Conservation (phyloP, 2,797 vertebrate species). For the Chrosomus eos region DNA sequence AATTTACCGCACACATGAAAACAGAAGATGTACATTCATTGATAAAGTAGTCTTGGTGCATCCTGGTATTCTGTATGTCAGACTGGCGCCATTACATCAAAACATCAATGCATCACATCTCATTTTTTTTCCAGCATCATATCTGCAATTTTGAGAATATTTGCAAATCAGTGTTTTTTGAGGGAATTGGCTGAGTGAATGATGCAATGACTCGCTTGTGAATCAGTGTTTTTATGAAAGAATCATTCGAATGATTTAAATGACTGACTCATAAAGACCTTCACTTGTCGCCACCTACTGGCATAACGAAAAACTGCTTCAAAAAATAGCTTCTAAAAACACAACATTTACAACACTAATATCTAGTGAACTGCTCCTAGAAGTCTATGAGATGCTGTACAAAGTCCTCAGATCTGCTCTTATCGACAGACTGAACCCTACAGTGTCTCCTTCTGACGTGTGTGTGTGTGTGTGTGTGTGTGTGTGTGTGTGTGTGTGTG, state of each 20-base stretch:
- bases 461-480: constrained; percentile 5
- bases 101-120: background rate
- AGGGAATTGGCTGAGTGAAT: background rate
- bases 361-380: background rate
- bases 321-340: background rate
- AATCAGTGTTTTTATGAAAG: background rate
- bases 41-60: background rate
- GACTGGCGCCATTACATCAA: background rate
- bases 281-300: background rate
- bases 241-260: background rate
- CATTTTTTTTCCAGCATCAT: no score
- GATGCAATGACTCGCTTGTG: background rate
- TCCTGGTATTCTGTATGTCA: background rate
- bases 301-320: background rate
- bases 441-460: background rate
- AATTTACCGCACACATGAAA: background rate
- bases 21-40: background rate
- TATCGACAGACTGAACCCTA: constrained; percentile 3
- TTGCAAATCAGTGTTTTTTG: background rate
- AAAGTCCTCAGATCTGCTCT: constrained; percentile 33
- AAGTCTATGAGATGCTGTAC: background rate
- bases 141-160: background rate
- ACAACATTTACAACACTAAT: background rate
- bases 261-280: background rate
- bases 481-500: constrained; percentile 14